These are phyloP conservation scores for Oscheius sp. DNA, from an alignment of 2,888 invertebrate species.

Conservation along the genomic window DNA sequence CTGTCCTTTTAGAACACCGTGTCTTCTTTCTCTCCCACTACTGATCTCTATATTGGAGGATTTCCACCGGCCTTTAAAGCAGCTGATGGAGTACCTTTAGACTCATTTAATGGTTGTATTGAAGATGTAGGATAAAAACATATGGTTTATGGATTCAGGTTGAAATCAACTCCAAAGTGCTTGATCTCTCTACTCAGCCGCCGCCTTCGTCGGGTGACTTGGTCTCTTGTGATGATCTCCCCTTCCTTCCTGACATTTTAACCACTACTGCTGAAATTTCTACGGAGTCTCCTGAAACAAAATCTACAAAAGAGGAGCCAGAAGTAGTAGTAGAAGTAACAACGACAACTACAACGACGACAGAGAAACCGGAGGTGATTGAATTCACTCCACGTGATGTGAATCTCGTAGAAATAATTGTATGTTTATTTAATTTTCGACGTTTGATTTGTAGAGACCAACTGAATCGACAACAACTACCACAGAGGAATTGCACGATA, in stretches of 20 bases:
- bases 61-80: slow-evolving; percentile 58
- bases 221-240: slow-evolving; percentile 5
- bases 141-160: background rate
- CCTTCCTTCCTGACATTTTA: background rate
- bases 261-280: background rate
- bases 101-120: slow-evolving; percentile 52
- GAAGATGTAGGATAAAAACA: slow-evolving; percentile 1
- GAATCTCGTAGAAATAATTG: background rate
- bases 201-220: slow-evolving; percentile 4
- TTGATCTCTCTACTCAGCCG: slow-evolving; percentile 1
- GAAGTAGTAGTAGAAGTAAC: background rate
- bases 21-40: slow-evolving; percentile 39
- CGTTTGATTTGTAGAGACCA: background rate
- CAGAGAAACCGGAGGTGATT: slow-evolving; percentile 35
- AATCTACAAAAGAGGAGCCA: background rate
- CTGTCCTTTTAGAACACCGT: slow-evolving; percentile 12
- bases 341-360: too few relatives aligned
- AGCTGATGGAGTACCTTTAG: slow-evolving; percentile 40
- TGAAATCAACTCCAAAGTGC: slow-evolving; percentile 7
- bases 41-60: slow-evolving; percentile 61
- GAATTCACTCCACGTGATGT: slow-evolving; percentile 38
- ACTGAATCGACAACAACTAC: slow-evolving; percentile 23
- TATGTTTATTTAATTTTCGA: background rate
- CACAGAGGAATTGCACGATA: slow-evolving; percentile 19
- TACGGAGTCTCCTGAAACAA: background rate